phyloP scores from a whole-genome alignment of 2,113 vertebrate species.

The Alouatta palliata region DNA sequence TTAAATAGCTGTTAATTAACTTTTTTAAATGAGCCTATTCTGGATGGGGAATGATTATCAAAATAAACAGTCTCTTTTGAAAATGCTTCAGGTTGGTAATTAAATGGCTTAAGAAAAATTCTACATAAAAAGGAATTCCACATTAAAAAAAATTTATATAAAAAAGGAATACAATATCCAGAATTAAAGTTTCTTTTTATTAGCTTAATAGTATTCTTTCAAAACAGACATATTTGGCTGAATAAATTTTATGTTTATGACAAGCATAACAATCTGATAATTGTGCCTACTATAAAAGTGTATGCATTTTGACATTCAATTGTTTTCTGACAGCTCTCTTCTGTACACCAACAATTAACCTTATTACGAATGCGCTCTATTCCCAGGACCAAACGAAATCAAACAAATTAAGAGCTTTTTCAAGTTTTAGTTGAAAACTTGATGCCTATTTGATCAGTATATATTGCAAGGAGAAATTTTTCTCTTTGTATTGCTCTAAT shows the following conservation, averaged over 20 bases:
- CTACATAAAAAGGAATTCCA: background rate
- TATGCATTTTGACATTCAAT: background rate
- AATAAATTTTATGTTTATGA: background rate
- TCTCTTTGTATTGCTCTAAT: background rate
- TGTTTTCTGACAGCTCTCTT: background rate
- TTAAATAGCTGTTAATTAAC: slow-evolving; percentile 3
- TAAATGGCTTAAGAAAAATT: slow-evolving; percentile 27
- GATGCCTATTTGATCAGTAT: background rate
- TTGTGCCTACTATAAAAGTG: background rate
- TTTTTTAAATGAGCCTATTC: background rate
- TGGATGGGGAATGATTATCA: background rate
- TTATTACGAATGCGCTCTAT: background rate
- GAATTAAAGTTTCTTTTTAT: background rate
- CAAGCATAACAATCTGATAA: background rate
- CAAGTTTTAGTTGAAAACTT: background rate
- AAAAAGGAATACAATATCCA: background rate
- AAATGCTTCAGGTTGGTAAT: background rate
- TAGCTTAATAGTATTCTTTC: background rate
- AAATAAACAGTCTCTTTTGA: slow-evolving; percentile 15
- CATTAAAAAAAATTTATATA: background rate
- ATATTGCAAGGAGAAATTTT: background rate
- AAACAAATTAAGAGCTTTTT: background rate
- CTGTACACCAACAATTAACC: background rate
- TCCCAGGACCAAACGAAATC: background rate
- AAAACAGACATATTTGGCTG: background rate